These are phyloP conservation scores for Gorsachius magnificus DNA, from an alignment of 2,797 vertebrate species.

Conservation along the genomic window DNA sequence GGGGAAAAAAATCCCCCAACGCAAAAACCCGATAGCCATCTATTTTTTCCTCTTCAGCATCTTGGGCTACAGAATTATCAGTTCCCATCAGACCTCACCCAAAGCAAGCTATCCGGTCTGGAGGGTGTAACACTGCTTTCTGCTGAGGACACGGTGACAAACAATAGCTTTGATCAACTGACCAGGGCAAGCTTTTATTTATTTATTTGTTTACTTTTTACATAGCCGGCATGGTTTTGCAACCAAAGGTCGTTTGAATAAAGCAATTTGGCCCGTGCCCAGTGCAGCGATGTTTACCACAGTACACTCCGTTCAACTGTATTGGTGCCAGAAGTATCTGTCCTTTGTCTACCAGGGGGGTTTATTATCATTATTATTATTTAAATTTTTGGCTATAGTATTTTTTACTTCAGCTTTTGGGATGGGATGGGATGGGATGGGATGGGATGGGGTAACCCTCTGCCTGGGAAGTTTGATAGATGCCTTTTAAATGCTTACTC, in stretches of 20 bases:
- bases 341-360: neutral
- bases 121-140: neutral
- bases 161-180: slow-evolving; percentile 62
- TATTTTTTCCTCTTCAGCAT: neutral
- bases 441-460: neutral
- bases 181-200: slow-evolving; percentile 45
- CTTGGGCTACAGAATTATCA: neutral
- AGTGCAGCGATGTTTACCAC: slow-evolving; percentile 4
- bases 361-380: neutral
- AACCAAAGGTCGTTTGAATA: slow-evolving; percentile 48
- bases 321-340: neutral
- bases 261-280: slow-evolving; percentile 41
- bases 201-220: slow-evolving; percentile 51
- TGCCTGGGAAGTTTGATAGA: neutral
- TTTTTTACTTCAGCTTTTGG: neutral
- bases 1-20: neutral
- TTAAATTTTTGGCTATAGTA: neutral
- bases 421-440: neutral
- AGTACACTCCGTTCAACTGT: slow-evolving; percentile 8
- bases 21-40: neutral
- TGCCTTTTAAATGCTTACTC: neutral
- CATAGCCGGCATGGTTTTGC: slow-evolving; percentile 32
- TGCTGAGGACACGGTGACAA: neutral
- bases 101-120: neutral
- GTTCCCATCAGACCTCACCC: slow-evolving; percentile 8